phyloP scores from a whole-genome alignment of 2,888 invertebrate genomes.

The Cryptocephalus primarius region DNA sequence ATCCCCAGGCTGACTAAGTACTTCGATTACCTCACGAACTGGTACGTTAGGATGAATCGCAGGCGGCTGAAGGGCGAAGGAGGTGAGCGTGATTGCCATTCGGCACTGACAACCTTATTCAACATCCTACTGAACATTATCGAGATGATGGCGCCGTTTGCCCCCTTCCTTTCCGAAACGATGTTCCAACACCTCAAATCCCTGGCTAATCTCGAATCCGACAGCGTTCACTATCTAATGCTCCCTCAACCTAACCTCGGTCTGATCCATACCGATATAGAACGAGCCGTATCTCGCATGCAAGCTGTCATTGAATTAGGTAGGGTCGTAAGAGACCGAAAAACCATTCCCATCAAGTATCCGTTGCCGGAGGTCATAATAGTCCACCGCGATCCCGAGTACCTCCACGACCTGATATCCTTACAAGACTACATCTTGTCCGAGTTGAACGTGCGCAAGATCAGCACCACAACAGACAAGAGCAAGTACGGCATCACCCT shows the following conservation, averaged over 20 bases:
- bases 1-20: slow-evolving; percentile 89
- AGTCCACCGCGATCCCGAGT: slow-evolving; percentile 72
- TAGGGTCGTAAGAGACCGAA: slow-evolving; percentile 82
- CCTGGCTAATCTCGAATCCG: slow-evolving; percentile 47
- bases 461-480: slow-evolving; percentile 83
- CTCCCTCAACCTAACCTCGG: slow-evolving; percentile 62
- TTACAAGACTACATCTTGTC: slow-evolving; percentile 79
- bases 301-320: slow-evolving; percentile 93
- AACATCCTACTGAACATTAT: slow-evolving; percentile 81
- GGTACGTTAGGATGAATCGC: slow-evolving; percentile 97
- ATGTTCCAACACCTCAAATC: slow-evolving; percentile 84
- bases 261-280: slow-evolving; percentile 75
- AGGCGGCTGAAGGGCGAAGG: slow-evolving; percentile 87
- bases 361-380: slow-evolving; percentile 94
- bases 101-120: slow-evolving; percentile 80
- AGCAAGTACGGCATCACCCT: slow-evolving; percentile 75
- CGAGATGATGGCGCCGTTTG: slow-evolving; percentile 93
- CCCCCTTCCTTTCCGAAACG: slow-evolving; percentile 89
- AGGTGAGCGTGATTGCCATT: slow-evolving; percentile 67
- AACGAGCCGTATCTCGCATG: slow-evolving; percentile 84
- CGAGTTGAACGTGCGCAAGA: slow-evolving; percentile 82
- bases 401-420: slow-evolving; percentile 57
- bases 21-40: slow-evolving; percentile 95
- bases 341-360: slow-evolving; percentile 91
- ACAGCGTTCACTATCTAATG: slow-evolving; percentile 88